Evolutionary conservation across 1,140 invertebrate genomes (phyloP), one percentile per base, ranked within the genome.

Genomic region (Leptinotarsa texana): DNA sequence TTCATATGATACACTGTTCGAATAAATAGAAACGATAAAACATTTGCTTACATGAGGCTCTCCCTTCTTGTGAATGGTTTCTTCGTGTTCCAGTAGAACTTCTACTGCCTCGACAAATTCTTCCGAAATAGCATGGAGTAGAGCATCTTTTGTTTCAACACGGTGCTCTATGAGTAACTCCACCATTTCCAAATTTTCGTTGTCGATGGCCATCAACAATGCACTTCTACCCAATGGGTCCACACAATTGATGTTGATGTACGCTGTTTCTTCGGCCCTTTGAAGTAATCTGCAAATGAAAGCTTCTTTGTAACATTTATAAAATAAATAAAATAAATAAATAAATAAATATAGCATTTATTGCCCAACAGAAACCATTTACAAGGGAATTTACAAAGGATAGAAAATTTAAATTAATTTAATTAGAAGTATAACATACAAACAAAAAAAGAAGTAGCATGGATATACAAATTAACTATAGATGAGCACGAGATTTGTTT

Each of bases 141-240:
- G 89, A 0, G 97, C 96, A 86, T 99, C 96, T 81, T 95, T 94
- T 1, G 96, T 98, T 85, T 97, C 87, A 49, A 95, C 93, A 81
- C 93, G 91, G 83, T 93, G 91, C 84, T 95, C 93, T 74, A 99
- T 93, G 76, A 99, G 88, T 72, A 99, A 87, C 82, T 98, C 96
- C 13, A 99, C 96, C 97, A 99, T 99, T 87, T 99, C 97, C 75
- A 99, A 90, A 87, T 99, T 99, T 88, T 99, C 98, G 88, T 98
- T 99, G 88, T 99, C 97, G 78, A 99, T 99, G 74, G 97, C 96
- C 94, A 97, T 97, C 66, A 97, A 89, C 11, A 98, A 89, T 1
- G 96, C 96, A 67, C 93, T 94, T 78, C 96, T 88, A 51, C 95
- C 98, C 80, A 99, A 88, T 1, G 97, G 96, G 89, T 99, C 98